Conservation (phyloP, 2,888 invertebrate genomes). For the Polietes domitor region DNA sequence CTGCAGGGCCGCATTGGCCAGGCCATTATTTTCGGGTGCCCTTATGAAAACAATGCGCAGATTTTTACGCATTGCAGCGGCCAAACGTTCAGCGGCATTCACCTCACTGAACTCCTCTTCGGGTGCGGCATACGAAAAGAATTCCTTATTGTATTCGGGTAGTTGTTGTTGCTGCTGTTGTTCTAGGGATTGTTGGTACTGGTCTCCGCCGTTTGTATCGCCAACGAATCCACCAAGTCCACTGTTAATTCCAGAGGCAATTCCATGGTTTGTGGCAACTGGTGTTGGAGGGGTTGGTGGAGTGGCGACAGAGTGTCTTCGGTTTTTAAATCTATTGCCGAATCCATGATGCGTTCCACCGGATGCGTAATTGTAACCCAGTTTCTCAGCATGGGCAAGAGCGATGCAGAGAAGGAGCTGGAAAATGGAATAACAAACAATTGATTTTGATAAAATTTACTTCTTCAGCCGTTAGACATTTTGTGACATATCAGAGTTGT, state of each 20-base stretch:
- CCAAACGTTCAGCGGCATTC: conserved; percentile 67
- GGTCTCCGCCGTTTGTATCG: conserved; percentile 23
- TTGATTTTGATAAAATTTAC: not conserved
- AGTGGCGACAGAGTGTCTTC: conserved; percentile 14
- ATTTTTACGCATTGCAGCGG: conserved; percentile 70
- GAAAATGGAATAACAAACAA: conserved; percentile 11
- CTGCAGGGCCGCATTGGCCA: conserved; percentile 74
- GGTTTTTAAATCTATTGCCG: conserved; percentile 45
- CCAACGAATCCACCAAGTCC: conserved; percentile 35
- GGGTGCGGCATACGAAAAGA: conserved; percentile 74
- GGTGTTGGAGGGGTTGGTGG: conserved; percentile 1
- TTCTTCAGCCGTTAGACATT: too few relatives aligned
- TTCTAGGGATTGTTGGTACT: conserved; percentile 15
- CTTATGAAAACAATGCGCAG: conserved; percentile 76
- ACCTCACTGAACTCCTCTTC: conserved; percentile 74
- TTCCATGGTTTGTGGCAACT: not conserved
- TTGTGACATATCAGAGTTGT: too few relatives aligned
- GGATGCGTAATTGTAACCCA: conserved; percentile 61
- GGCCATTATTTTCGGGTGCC: conserved; percentile 75
- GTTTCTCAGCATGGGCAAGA: conserved; percentile 54
- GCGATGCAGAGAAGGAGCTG: conserved; percentile 58
- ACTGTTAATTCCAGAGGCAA: conserved; percentile 42
- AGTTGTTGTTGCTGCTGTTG: too few relatives aligned
- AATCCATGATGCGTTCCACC: conserved; percentile 57
- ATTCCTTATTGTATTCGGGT: conserved; percentile 73